A percentile compares a stretch with the other conserved stretches of the same genome.
phyloP scores from a whole-genome alignment of 2,888 invertebrate genomes.

The Lacanobia oleracea region DNA sequence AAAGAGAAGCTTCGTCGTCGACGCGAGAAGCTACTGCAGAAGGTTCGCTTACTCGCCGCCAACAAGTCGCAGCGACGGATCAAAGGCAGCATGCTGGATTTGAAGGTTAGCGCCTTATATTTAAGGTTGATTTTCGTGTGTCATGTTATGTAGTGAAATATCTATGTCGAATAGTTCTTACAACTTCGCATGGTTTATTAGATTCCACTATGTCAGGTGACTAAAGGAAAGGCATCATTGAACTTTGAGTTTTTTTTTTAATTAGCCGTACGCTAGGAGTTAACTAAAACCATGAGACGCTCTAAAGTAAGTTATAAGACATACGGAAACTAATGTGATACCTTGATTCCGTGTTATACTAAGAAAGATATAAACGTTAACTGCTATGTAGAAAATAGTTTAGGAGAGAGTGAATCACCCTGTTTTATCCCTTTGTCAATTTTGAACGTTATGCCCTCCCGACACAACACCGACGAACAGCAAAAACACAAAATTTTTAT shows the following conservation, averaged over 20 bases:
- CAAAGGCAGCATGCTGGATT: slow-evolving; percentile 74
- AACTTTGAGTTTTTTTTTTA: not conserved
- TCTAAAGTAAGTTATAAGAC: no score
- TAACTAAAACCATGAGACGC: not conserved
- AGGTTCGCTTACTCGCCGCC: slow-evolving; percentile 76
- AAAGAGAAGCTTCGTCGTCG: slow-evolving; percentile 94
- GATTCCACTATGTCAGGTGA: not conserved
- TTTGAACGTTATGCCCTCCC: no score
- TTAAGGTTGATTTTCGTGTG: not conserved
- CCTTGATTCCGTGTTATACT: not conserved
- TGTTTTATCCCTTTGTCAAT: no score
- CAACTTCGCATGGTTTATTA: not conserved
- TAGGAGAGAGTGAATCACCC: no score
- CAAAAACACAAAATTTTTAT: no score
- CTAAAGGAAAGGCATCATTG: not conserved
- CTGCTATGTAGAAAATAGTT: not conserved
- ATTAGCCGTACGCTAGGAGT: no score
- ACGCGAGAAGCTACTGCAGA: slow-evolving; percentile 90
- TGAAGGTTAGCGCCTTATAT: slow-evolving; percentile 77
- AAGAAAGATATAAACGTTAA: not conserved
- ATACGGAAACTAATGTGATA: not conserved
- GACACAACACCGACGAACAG: no score
- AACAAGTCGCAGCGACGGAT: slow-evolving; percentile 69
- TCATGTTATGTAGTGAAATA: not conserved
- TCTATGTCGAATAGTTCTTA: not conserved